A percentile compares a stretch with the other conserved stretches of the same genome.
These are phyloP conservation scores for Ramphastos sulfuratus DNA, from an alignment of 2,113 vertebrate genomes.

Conservation along the genomic window DNA sequence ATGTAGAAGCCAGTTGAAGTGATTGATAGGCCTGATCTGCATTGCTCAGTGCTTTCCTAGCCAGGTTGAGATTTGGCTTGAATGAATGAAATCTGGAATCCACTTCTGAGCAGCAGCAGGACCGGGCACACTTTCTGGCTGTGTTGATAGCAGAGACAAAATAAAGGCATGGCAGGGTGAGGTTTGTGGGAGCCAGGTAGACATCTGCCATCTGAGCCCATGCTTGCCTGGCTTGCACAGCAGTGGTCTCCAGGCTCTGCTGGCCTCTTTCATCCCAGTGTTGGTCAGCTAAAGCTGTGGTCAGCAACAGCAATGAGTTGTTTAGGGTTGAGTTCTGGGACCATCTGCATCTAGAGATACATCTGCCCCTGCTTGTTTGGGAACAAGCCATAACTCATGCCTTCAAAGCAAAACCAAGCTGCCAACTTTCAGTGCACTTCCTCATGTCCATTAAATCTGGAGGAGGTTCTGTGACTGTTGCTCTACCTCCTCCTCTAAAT, in stretches of 20 bases:
- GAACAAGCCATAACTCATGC: neutral
- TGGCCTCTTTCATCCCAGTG: neutral
- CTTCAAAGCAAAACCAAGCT: neutral
- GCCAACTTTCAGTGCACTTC: neutral
- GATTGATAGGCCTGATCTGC: neutral
- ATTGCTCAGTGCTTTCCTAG: neutral
- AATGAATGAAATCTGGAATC: neutral
- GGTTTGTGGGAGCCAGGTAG: neutral
- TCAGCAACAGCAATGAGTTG: neutral
- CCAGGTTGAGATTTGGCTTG: slow-evolving; percentile 8
- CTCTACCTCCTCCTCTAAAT: neutral
- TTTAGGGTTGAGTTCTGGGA: neutral
- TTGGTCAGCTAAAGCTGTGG: neutral
- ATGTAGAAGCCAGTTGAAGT: neutral
- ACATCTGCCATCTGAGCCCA: neutral
- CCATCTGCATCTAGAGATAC: neutral
- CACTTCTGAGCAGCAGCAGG: neutral
- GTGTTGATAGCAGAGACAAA: neutral
- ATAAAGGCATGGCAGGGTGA: neutral
- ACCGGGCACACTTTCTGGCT: neutral
- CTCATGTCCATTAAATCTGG: neutral
- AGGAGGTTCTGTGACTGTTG: neutral
- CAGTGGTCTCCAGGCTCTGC: neutral
- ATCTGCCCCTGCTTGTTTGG: neutral
- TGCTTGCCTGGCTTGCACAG: neutral